These are phyloP conservation scores for Oxycera nigricornis DNA, from an alignment of 2,888 invertebrate species.

Conservation along the genomic window DNA sequence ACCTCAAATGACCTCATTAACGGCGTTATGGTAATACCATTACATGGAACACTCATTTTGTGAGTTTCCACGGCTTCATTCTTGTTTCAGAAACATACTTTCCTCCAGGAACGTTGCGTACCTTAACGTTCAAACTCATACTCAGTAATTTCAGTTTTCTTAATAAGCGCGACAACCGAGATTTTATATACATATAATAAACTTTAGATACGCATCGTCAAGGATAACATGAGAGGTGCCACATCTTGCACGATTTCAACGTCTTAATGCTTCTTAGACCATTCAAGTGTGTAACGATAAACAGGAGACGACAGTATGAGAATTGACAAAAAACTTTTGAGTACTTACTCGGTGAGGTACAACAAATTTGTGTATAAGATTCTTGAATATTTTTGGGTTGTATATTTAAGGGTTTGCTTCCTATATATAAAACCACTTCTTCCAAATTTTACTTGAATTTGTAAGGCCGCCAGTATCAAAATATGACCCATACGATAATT, in stretches of 20 bases:
- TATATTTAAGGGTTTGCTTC: too few species aligned
- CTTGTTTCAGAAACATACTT: neutral
- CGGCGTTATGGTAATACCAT: conserved; percentile 28
- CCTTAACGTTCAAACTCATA: conserved; percentile 5
- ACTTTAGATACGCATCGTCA: neutral
- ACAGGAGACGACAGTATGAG: neutral
- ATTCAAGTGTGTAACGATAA: neutral
- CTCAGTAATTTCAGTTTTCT: conserved; percentile 19
- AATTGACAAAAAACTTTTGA: too few species aligned
- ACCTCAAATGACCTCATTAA: conserved; percentile 30
- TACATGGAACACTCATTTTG: neutral
- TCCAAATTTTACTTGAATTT: too few species aligned
- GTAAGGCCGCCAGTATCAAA: neutral
- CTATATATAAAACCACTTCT: too few species aligned
- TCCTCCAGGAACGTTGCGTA: neutral
- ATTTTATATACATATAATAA: conserved; percentile 27
- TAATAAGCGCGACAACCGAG: conserved; percentile 31
- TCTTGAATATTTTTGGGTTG: too few species aligned
- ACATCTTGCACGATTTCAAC: neutral
- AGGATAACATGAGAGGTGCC: conserved; percentile 1
- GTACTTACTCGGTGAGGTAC: too few species aligned
- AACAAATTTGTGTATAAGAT: too few species aligned
- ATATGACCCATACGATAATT: conserved; percentile 17
- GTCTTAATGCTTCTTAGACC: neutral
- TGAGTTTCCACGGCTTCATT: neutral